Conservation (phyloP, 2,113 vertebrate species). For the Pan troglodytes region DNA sequence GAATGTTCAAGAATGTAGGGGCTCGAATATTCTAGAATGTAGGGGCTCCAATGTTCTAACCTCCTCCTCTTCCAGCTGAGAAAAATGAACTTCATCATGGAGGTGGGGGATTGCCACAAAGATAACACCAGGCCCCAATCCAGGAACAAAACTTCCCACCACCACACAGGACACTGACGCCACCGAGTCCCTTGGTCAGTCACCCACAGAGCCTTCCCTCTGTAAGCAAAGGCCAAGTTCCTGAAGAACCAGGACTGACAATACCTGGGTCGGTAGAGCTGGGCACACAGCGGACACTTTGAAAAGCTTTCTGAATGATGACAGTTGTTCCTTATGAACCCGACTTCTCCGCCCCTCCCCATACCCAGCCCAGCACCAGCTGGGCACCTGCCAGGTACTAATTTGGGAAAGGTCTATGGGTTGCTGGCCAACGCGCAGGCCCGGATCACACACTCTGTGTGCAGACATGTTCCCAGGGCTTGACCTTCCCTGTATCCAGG, state of each 20-base stretch:
- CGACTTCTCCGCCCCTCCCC: not conserved
- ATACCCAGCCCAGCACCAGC: not conserved
- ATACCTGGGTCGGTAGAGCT: too few species aligned
- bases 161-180: too few species aligned
- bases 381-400: not conserved
- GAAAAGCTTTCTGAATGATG: not conserved
- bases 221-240: not conserved
- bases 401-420: not conserved
- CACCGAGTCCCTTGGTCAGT: not conserved
- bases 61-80: not conserved
- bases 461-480: not conserved
- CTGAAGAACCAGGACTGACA: not conserved
- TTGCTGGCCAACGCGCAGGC: not conserved
- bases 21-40: not conserved
- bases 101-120: not conserved
- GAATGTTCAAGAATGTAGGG: not conserved
- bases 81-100: not conserved
- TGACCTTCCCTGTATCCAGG: not conserved
- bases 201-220: not conserved
- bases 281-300: not conserved
- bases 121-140: not conserved
- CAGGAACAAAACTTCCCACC: not conserved
- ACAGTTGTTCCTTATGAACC: not conserved
- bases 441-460: not conserved
- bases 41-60: not conserved